Percentiles rank a stretch among this genome's conserved stretches.
These are phyloP conservation scores for Apostichopus japonicus DNA, from an alignment of 35 echinoderm and acorn worm genomes.

Conservation along the genomic window DNA sequence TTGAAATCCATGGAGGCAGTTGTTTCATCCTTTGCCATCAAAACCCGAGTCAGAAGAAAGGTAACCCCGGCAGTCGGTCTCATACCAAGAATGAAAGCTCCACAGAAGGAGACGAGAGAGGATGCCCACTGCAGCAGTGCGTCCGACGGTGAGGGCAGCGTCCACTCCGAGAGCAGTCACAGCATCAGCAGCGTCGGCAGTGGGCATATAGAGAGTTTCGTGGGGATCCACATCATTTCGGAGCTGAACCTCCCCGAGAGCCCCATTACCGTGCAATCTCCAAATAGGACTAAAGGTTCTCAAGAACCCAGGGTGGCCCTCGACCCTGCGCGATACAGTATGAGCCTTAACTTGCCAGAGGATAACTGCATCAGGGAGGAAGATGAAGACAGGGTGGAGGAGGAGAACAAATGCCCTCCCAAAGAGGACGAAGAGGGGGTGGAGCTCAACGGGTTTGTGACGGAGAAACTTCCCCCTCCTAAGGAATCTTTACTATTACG, in stretches of 20 bases:
- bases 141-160: slow-evolving; percentile 43
- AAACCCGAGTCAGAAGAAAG: neutral
- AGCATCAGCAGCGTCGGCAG: slow-evolving; percentile 6
- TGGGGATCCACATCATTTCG: slow-evolving; percentile 49
- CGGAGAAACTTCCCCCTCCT: slow-evolving; percentile 91
- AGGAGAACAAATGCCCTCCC: neutral
- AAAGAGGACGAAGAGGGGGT: neutral
- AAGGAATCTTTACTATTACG: slow-evolving; percentile 89
- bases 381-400: slow-evolving; percentile 56
- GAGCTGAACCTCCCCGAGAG: slow-evolving; percentile 53
- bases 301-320: neutral
- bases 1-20: slow-evolving; percentile 3
- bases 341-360: slow-evolving; percentile 79
- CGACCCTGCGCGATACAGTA: slow-evolving; percentile 22
- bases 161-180: slow-evolving; percentile 39
- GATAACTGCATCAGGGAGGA: slow-evolving; percentile 64
- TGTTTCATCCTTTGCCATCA: neutral
- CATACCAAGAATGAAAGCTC: slow-evolving; percentile 22
- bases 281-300: slow-evolving; percentile 51
- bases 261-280: slow-evolving; percentile 58
- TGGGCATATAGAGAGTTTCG: slow-evolving; percentile 30
- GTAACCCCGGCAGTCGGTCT: neutral
- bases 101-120: slow-evolving; percentile 14
- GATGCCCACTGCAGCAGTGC: slow-evolving; percentile 9
- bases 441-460: slow-evolving; percentile 58